A percentile compares a stretch with the other conserved stretches of the same genome.
Conservation (phyloP, 1,140 invertebrate species). For the Hylaeus volcanicus region DNA sequence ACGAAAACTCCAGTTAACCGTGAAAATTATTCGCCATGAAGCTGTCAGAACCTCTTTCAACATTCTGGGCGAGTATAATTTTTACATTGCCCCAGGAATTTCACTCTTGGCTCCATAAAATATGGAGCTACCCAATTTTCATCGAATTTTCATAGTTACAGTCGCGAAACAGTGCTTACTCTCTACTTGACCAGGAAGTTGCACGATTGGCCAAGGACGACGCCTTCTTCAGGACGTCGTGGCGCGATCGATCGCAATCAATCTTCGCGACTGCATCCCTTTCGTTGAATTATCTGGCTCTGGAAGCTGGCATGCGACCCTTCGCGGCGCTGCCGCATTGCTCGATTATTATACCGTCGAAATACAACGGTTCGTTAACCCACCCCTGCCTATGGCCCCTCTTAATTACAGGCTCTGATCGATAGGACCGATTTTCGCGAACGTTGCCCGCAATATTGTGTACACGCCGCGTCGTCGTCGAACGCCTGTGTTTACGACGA, state of each 20-base stretch:
- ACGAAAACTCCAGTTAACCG: neutral
- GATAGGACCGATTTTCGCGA: constrained; percentile 59
- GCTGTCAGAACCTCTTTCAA: neutral
- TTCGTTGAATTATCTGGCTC: constrained; percentile 50
- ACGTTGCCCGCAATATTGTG: constrained; percentile 54
- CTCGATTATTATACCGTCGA: constrained; percentile 63
- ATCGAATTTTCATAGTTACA: too few relatives aligned
- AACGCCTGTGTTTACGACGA: constrained; percentile 42
- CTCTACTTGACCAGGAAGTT: too few relatives aligned
- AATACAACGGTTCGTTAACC: constrained; percentile 63
- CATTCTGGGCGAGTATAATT: too few relatives aligned
- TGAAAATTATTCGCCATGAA: neutral
- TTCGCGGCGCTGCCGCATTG: constrained; percentile 36
- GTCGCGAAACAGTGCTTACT: too few relatives aligned
- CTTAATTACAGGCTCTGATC: constrained; percentile 61
- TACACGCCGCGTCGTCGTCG: constrained; percentile 15
- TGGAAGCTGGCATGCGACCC: constrained; percentile 28
- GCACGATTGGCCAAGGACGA: neutral
- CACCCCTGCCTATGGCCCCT: constrained; percentile 5
- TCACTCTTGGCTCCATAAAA: too few relatives aligned
- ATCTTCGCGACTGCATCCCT: constrained; percentile 54
- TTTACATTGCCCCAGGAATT: too few relatives aligned
- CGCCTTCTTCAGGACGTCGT: neutral
- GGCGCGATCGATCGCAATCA: constrained; percentile 48
- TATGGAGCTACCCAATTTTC: too few relatives aligned